Conservation (phyloP, 2,113 vertebrate species). For the Vidua macroura region DNA sequence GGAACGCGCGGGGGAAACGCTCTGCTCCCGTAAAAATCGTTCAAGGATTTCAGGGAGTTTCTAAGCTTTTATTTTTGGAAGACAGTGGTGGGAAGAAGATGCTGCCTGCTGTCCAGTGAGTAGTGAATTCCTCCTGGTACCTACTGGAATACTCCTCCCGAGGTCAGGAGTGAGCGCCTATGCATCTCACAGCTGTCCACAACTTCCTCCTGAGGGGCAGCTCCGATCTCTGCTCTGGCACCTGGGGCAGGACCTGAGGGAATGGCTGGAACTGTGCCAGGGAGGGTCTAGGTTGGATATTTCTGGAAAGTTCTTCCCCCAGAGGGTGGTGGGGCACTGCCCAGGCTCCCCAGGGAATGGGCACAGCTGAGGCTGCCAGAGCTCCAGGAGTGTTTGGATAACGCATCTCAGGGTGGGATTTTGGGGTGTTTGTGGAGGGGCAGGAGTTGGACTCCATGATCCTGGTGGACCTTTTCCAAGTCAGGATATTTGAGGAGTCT, state of each 20-base stretch:
- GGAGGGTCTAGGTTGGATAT: not conserved
- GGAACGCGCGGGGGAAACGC: fast-evolving
- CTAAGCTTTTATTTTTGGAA: not conserved
- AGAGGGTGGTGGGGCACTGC: not conserved
- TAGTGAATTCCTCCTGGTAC: not conserved
- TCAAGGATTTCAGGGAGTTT: fast-evolving
- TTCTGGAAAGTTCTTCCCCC: not conserved
- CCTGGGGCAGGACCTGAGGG: fast-evolving
- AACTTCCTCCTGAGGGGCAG: not conserved
- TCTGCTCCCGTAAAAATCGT: not conserved
- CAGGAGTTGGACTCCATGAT: not conserved
- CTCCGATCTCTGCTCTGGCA: fast-evolving
- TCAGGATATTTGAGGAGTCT: not conserved
- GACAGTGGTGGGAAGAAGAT: not conserved
- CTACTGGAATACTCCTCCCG: fast-evolving
- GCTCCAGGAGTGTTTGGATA: fast-evolving
- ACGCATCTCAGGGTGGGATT: fast-evolving
- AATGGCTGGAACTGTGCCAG: not conserved
- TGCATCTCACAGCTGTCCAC: fast-evolving
- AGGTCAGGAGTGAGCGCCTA: not conserved
- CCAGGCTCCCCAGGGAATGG: not conserved
- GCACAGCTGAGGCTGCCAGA: fast-evolving
- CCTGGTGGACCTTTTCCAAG: not conserved
- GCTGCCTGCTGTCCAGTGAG: not conserved
- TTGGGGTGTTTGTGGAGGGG: not conserved